A percentile compares a stretch with the other conserved stretches of the same genome.
These are phyloP conservation scores for Athalia rosae DNA, from an alignment of 2,888 invertebrate species.

Conservation along the genomic window DNA sequence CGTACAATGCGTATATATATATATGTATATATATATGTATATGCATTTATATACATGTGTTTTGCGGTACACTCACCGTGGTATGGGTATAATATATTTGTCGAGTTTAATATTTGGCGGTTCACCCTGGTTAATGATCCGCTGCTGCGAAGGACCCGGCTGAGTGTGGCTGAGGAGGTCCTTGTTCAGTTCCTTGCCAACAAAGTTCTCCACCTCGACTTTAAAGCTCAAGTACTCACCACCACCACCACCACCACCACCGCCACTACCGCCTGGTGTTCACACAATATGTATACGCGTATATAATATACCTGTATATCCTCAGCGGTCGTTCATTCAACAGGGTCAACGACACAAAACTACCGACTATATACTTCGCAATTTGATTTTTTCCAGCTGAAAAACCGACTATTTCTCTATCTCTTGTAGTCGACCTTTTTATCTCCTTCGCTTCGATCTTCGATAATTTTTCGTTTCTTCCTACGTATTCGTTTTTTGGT, in stretches of 20 bases:
- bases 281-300: background rate
- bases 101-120: no score
- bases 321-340: no score
- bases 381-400: background rate
- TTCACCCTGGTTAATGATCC: conserved; percentile 68
- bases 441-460: no score
- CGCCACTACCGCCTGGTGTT: background rate
- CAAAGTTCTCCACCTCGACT: conserved; percentile 65
- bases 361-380: background rate
- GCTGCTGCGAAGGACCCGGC: conserved; percentile 64
- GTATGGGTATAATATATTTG: no score
- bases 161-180: conserved; percentile 72
- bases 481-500: no score
- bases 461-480: no score
- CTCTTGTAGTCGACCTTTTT: background rate
- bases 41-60: no score
- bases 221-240: conserved; percentile 65
- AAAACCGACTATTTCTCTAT: background rate
- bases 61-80: no score
- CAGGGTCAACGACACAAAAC: background rate
- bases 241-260: no score
- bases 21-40: no score
- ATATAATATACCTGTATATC: background rate
- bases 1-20: no score
- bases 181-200: conserved; percentile 64